Evolutionary conservation across 1,140 invertebrate species (phyloP).

Genomic region (Cheumatopsyche charites): DNA sequence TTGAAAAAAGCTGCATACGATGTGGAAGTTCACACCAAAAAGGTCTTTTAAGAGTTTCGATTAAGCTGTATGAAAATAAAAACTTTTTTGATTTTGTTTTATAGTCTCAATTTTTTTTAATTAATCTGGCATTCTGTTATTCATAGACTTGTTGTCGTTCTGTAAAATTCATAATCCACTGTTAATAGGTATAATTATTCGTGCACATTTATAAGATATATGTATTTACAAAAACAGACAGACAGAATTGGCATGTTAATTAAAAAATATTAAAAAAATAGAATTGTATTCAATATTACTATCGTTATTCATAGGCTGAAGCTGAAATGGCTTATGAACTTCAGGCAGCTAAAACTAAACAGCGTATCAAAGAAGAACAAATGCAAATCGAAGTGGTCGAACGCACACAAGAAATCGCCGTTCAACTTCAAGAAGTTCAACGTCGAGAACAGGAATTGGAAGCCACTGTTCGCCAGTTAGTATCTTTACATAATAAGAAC

Average conservation of each 20-base stretch:
- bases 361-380: constrained; percentile 94
- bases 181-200: too few species aligned
- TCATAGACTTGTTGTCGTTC: too few species aligned
- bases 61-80: too few species aligned
- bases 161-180: too few species aligned
- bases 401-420: constrained; percentile 88
- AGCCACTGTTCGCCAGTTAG: constrained; percentile 76
- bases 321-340: constrained; percentile 94
- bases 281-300: too few species aligned
- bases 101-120: too few species aligned
- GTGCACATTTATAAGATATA: too few species aligned
- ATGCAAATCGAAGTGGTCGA: constrained; percentile 97
- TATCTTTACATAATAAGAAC: constrained; percentile 3
- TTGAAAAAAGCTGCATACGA: constrained; percentile 97
- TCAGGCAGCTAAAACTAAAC: constrained; percentile 95
- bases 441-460: constrained; percentile 87
- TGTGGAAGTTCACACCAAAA: constrained; percentile 94
- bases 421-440: constrained; percentile 89
- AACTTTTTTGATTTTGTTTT: too few species aligned
- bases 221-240: too few species aligned
- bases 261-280: not conserved
- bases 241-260: too few species aligned
- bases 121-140: too few species aligned
- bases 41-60: constrained; percentile 54
- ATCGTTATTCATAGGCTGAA: constrained; percentile 85